Evolutionary conservation across 2,888 invertebrate species (phyloP).

Genomic region (Macrostomum cliftonense): DNA sequence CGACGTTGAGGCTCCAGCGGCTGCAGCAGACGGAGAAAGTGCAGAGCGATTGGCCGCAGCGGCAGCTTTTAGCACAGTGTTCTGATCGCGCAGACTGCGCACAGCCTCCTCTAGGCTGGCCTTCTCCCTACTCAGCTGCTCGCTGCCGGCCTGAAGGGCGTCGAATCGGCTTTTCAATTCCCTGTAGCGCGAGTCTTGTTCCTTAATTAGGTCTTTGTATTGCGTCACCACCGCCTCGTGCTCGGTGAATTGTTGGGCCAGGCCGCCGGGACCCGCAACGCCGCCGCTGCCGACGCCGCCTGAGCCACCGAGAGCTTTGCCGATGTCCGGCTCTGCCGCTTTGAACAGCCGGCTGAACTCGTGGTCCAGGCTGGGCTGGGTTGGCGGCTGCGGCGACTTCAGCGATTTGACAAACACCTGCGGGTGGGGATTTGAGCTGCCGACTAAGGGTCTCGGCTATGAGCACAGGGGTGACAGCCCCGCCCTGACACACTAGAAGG

Average conservation of each 20-base stretch:
- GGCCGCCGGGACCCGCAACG: neutral
- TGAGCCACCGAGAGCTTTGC: neutral
- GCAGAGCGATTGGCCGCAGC: neutral
- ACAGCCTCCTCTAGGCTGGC: neutral
- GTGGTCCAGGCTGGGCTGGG: constrained; percentile 59
- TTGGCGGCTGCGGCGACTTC: constrained; percentile 73
- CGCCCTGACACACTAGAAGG: too few relatives aligned
- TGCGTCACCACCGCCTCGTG: constrained; percentile 47
- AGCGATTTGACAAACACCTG: too few relatives aligned
- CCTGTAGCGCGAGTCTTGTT: constrained; percentile 46
- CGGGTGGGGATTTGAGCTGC: too few relatives aligned
- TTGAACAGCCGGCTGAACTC: constrained; percentile 84
- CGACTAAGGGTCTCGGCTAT: too few relatives aligned
- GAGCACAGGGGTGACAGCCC: too few relatives aligned
- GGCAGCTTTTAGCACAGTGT: neutral
- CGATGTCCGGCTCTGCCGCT: constrained; percentile 31
- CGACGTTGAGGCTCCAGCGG: neutral
- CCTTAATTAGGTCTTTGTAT: constrained; percentile 72
- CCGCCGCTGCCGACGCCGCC: neutral
- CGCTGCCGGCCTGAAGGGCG: too few relatives aligned
- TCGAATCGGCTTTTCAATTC: too few relatives aligned
- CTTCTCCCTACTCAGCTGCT: too few relatives aligned
- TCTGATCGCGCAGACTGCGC: constrained; percentile 1
- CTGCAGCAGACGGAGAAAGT: neutral
- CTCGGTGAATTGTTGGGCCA: constrained; percentile 18